Evolutionary conservation across 53 echinoderm and acorn worm genomes (phyloP), one percentile per base, ranked within the genome.

Genomic region (Paelopatides confundens): DNA sequence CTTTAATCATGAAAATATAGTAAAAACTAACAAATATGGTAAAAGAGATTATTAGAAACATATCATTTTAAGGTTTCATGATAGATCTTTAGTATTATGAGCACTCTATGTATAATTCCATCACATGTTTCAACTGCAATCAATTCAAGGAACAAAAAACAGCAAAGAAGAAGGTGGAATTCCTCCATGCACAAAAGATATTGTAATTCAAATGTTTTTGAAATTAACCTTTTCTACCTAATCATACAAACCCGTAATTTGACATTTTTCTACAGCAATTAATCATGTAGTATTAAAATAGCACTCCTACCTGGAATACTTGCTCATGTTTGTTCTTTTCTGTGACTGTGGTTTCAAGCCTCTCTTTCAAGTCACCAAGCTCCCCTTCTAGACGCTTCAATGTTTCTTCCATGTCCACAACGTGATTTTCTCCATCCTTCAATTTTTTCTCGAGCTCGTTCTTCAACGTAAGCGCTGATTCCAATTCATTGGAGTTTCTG

Each of bases 381-480:
- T 89, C 66, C 32, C 63, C 53, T 66, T 89, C 86, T 40, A 86
- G 43, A 29, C 79, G 81, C 81, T 86, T 89, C 78, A 87, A 36
- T 63, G 78, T 78, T 40, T 26, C 35, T 47, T 62, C 77, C 26
- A 87, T 21, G 11, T 38, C 48, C 50, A 12, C n/a, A 31, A 83
- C 23, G 37, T 21, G 37, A 7, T 43, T 63, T 9, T 33, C 63
- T 21, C 27, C 18, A 6, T 88, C 74, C 24, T 35, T 65, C 29
- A 87, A 35, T n/a, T 58, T 65, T 31, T 86, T 69, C 40, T 86
- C 90, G 14, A 62, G 24, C 8, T 92, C 68, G 7, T 64, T 48
- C 62, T 79, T 90, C 30, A 69, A 29, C 49, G 63, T 70, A 71
- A 77, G 71, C 37, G 66, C 37, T 6, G 62, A 62, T 17, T 36